A percentile compares a stretch with the other conserved stretches of the same genome.
phyloP scores from a whole-genome alignment of 2,113 vertebrate genomes.

The Campylomormyrus numenius region DNA sequence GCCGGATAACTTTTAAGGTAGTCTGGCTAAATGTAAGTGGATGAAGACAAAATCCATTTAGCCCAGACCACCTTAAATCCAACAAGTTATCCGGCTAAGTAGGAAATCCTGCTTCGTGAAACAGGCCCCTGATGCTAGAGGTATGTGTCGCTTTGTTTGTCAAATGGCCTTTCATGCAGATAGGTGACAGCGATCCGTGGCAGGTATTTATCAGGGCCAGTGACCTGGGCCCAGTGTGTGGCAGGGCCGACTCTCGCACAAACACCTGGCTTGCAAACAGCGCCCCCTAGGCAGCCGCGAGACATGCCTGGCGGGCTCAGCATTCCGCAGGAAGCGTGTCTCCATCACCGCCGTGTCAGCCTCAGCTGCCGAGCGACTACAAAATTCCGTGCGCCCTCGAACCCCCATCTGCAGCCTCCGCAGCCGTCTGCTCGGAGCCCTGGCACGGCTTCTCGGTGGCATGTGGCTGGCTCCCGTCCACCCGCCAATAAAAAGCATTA shows the following conservation, averaged over 20 bases:
- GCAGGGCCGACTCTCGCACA: neutral
- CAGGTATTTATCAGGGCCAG: neutral
- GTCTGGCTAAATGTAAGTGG: no score
- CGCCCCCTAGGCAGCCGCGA: neutral
- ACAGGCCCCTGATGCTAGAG: neutral
- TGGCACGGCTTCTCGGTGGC: conserved; percentile 26
- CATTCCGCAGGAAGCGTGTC: conserved; percentile 23
- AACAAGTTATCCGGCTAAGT: no score
- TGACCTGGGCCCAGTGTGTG: neutral
- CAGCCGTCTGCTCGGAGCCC: neutral
- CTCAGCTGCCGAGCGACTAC: conserved; percentile 36
- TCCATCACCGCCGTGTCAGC: neutral
- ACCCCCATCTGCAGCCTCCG: neutral
- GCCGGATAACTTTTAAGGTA: no score
- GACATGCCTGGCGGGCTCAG: conserved; percentile 18
- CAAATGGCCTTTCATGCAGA: neutral
- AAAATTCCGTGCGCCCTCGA: conserved; percentile 6
- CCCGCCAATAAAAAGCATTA: conserved; percentile 44
- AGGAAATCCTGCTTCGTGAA: no score
- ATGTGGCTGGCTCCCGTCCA: conserved; percentile 35
- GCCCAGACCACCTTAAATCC: no score
- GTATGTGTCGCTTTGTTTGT: neutral
- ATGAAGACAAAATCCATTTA: no score
- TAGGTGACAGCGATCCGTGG: neutral
- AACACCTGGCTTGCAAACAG: neutral